A percentile compares a stretch with the other conserved stretches of the same genome.
phyloP scores from a whole-genome alignment of 1,140 invertebrate genomes.

The Centruroides vittatus region DNA sequence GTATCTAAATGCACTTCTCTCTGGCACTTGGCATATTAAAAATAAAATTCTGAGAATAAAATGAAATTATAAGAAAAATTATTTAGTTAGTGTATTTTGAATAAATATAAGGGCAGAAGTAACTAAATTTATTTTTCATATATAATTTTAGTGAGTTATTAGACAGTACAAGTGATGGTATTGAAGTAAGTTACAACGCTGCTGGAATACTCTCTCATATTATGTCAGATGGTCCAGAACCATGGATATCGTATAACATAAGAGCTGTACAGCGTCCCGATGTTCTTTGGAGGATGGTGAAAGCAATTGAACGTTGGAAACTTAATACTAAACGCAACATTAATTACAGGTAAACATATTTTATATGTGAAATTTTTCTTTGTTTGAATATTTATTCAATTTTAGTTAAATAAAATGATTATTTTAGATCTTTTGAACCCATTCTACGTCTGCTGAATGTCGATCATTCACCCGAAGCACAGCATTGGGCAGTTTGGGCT shows the following conservation, averaged over 20 bases:
- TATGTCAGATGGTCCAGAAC: slow-evolving; percentile 71
- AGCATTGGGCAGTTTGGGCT: slow-evolving; percentile 96
- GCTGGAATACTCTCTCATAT: slow-evolving; percentile 91
- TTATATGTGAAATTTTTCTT: not conserved
- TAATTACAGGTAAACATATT: slow-evolving; percentile 57
- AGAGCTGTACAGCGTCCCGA: slow-evolving; percentile 47
- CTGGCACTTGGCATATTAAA: too few species aligned
- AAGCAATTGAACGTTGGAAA: slow-evolving; percentile 76
- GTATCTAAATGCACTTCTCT: too few species aligned
- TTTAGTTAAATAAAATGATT: too few species aligned
- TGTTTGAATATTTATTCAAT: not conserved
- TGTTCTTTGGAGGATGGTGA: slow-evolving; percentile 58
- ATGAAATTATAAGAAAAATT: too few species aligned
- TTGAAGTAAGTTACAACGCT: slow-evolving; percentile 95
- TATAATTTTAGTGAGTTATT: slow-evolving; percentile 48
- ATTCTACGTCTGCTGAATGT: slow-evolving; percentile 64
- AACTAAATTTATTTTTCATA: not conserved
- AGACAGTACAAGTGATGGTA: slow-evolving; percentile 73
- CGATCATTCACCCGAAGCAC: slow-evolving; percentile 73
- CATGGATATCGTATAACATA: slow-evolving; percentile 50
- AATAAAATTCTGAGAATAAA: too few species aligned
- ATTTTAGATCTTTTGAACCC: slow-evolving; percentile 63
- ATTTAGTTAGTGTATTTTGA: too few species aligned
- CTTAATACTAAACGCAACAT: slow-evolving; percentile 76
- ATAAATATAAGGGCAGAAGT: too few species aligned